A percentile compares a stretch with the other conserved stretches of the same genome.
phyloP scores from a whole-genome alignment of 2,888 invertebrate genomes.

The Syritta pipiens region DNA sequence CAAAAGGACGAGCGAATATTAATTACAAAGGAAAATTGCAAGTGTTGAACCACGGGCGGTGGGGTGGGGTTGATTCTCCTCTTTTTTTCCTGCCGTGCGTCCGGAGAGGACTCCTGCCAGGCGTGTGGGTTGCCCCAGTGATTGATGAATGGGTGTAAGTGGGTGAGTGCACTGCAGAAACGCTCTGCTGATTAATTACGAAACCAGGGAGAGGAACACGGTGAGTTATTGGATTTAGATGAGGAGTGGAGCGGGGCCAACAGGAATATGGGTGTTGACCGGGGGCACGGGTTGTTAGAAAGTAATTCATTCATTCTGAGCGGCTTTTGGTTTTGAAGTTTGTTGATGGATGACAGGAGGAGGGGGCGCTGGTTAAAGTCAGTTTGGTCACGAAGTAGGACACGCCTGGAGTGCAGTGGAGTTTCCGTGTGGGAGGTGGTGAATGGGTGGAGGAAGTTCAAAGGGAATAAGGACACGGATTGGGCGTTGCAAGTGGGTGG shows the following conservation, averaged over 20 bases:
- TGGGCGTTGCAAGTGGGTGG: no score
- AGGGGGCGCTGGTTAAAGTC: no score
- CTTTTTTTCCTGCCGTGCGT: constrained; percentile 36
- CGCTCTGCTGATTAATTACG: constrained; percentile 42
- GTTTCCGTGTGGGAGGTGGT: no score
- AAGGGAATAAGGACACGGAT: no score
- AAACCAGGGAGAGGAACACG: constrained; percentile 23
- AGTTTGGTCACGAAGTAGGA: no score
- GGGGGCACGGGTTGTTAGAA: background rate
- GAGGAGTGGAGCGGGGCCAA: background rate
- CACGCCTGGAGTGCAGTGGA: no score
- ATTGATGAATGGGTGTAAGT: constrained; percentile 58
- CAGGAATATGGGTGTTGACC: constrained; percentile 4
- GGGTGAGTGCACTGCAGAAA: constrained; percentile 35
- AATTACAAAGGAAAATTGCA: constrained; percentile 56
- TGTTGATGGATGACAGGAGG: no score
- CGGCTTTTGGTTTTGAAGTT: no score
- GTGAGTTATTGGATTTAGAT: constrained; percentile 28
- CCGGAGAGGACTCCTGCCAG: constrained; percentile 1
- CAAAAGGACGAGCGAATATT: constrained; percentile 62
- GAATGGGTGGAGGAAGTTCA: no score
- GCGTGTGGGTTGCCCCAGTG: constrained; percentile 37
- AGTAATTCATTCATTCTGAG: no score
- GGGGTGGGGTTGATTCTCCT: constrained; percentile 11
- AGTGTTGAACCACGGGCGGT: constrained; percentile 53